Conservation (phyloP, 2,113 vertebrate genomes). For the Poecilia latipinna region DNA sequence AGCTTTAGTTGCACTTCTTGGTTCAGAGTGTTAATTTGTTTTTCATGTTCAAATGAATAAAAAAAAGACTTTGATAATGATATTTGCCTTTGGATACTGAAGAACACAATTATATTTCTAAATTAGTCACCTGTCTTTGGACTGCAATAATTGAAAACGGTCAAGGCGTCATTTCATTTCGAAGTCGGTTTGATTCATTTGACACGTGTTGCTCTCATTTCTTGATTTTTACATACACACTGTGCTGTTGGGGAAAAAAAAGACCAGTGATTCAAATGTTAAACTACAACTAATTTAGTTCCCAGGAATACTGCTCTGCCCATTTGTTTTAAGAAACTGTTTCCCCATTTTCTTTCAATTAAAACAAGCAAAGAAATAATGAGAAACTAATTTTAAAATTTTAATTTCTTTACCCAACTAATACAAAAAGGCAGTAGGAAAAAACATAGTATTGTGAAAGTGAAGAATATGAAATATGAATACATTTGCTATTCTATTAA, state of each 20-base stretch:
- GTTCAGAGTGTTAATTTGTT: slow-evolving; percentile 37
- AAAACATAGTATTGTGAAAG: too few species aligned
- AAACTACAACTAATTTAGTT: too few species aligned
- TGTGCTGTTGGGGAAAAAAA: not conserved
- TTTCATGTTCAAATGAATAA: slow-evolving; percentile 43
- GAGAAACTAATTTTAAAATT: too few species aligned
- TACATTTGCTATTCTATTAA: too few species aligned
- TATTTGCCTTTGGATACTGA: slow-evolving; percentile 22
- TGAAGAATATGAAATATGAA: too few species aligned
- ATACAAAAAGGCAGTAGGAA: too few species aligned
- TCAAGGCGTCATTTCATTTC: not conserved
- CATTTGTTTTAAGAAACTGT: too few species aligned
- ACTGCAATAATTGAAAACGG: slow-evolving; percentile 1
- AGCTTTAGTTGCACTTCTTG: slow-evolving; percentile 31
- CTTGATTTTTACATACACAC: not conserved
- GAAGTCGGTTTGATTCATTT: not conserved
- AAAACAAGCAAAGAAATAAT: too few species aligned
- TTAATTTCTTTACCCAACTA: too few species aligned
- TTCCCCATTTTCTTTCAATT: too few species aligned
- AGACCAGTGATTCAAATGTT: too few species aligned
- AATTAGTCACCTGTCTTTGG: slow-evolving; percentile 42
- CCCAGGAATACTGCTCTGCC: too few species aligned
- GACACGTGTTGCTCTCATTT: not conserved
- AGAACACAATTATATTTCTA: slow-evolving; percentile 54
- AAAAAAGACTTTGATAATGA: slow-evolving; percentile 29